Conservation (phyloP, 2,888 invertebrate genomes). For the Autographa pulchrina region DNA sequence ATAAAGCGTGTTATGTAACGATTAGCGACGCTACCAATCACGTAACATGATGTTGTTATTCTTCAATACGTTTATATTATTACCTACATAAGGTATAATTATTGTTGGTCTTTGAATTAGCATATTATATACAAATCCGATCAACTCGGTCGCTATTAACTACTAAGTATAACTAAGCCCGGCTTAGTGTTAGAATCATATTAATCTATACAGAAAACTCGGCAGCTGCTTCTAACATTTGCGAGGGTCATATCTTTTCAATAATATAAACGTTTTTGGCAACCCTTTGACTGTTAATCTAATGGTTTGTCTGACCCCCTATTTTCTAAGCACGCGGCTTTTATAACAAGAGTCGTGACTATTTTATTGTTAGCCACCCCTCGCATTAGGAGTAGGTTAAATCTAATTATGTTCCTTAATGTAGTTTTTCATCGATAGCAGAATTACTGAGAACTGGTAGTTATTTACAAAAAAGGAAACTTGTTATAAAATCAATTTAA, state of each 20-base stretch:
- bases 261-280: conserved; percentile 81
- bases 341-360: conserved; percentile 62
- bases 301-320: conserved; percentile 70
- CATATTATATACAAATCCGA: conserved; percentile 78
- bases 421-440: conserved; percentile 43
- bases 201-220: conserved; percentile 69
- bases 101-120: conserved; percentile 61
- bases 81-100: conserved; percentile 9
- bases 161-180: conserved; percentile 60
- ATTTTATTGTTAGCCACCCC: conserved; percentile 67
- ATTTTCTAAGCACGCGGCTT: conserved; percentile 72
- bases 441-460: conserved; percentile 35
- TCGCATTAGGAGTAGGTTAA: conserved; percentile 52
- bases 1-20: conserved; percentile 71
- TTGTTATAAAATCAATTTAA: conserved; percentile 48
- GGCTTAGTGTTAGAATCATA: conserved; percentile 81
- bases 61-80: conserved; percentile 18
- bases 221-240: conserved; percentile 78
- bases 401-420: conserved; percentile 51
- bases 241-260: conserved; percentile 77
- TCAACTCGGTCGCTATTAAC: conserved; percentile 67
- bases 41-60: conserved; percentile 47
- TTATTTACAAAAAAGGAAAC: conserved; percentile 26
- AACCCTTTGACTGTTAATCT: conserved; percentile 84
- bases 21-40: conserved; percentile 52